Percentiles rank a stretch among this genome's conserved stretches.
Evolutionary conservation across 2,888 invertebrate genomes (phyloP).

Genomic region (Acleris sparsana): DNA sequence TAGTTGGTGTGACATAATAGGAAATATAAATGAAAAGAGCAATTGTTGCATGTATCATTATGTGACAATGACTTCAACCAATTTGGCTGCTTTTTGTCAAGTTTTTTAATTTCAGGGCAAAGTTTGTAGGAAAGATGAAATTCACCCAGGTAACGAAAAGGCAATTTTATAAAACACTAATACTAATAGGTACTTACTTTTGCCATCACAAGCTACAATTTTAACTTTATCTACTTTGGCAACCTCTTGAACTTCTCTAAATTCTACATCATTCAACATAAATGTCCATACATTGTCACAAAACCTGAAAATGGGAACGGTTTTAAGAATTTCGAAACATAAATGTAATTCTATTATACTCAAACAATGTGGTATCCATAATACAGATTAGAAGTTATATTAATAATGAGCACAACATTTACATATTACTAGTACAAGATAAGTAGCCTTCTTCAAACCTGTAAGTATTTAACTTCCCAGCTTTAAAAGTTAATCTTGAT

Average conservation of each 20-base stretch:
- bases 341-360: neutral
- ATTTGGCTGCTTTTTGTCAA: no score
- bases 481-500: slow-evolving; percentile 96
- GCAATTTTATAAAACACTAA: neutral
- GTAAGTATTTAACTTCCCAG: slow-evolving; percentile 91
- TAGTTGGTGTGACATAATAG: no score
- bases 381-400: neutral
- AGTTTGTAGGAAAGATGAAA: neutral
- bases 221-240: slow-evolving; percentile 97
- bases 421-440: neutral
- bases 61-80: no score
- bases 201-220: slow-evolving; percentile 99
- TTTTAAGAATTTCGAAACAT: neutral
- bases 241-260: slow-evolving; percentile 96
- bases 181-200: slow-evolving; percentile 85
- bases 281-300: slow-evolving; percentile 99
- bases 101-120: no score
- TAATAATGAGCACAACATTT: neutral
- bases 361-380: neutral
- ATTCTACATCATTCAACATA: slow-evolving; percentile 98
- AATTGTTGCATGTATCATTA: no score
- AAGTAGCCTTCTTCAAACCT: slow-evolving; percentile 64
- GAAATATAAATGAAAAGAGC: no score
- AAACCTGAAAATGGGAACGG: slow-evolving; percentile 85
- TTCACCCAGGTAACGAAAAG: neutral